Evolutionary conservation across 2,797 vertebrate genomes (phyloP).

Genomic region (Cossypha dichroa): DNA sequence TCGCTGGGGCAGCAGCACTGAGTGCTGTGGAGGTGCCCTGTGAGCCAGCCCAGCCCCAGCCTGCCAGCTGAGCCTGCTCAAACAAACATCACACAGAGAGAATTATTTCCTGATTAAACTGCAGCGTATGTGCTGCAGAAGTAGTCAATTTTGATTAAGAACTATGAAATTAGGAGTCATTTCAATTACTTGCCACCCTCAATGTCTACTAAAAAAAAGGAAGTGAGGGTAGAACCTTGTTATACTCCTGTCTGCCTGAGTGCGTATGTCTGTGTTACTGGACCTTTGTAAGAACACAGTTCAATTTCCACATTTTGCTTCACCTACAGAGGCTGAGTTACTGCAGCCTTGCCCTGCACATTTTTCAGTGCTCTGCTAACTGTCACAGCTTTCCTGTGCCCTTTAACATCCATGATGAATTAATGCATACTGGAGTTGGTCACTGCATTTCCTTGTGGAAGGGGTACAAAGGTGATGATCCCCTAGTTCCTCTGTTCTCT

Average conservation of each 20-base stretch:
- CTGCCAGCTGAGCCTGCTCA: accelerated
- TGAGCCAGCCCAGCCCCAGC: background rate
- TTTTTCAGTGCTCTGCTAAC: background rate
- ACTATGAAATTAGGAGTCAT: background rate
- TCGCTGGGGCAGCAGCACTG: accelerated
- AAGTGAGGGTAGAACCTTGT: background rate
- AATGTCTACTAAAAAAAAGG: background rate
- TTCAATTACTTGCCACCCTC: background rate
- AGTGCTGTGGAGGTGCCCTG: accelerated
- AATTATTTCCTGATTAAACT: background rate
- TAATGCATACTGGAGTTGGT: background rate
- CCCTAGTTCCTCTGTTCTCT: background rate
- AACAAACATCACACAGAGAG: accelerated
- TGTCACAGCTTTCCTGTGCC: background rate
- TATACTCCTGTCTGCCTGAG: background rate
- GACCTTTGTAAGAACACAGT: background rate
- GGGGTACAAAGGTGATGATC: background rate
- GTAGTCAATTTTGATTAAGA: background rate
- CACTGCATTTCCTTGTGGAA: background rate
- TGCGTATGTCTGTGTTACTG: background rate
- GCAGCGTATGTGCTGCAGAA: accelerated
- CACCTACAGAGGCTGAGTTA: background rate
- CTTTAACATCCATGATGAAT: background rate
- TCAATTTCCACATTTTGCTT: background rate
- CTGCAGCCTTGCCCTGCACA: background rate